Base-by-base conservation (phyloP, 1,140 invertebrate species). In the Drosophila ercepeae region DNA sequence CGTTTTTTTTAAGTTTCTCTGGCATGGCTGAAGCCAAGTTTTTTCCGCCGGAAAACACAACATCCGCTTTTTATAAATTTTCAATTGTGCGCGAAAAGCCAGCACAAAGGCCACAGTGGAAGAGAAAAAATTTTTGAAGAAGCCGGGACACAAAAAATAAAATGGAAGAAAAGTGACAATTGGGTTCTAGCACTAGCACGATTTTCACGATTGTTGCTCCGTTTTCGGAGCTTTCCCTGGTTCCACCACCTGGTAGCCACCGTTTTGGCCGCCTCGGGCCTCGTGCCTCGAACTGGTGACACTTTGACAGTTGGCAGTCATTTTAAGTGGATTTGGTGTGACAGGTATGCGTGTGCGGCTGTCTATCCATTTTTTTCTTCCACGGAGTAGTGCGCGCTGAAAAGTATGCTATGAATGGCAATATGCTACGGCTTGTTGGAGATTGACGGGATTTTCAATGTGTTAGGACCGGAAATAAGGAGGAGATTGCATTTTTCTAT, bases 1-100 rank as follows among this genome's bases (percentile, higher is more conserved):
- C 11, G 18, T 29, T 69, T 18, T 61, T 48, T 32, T 11, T 13
- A n/a, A 32, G 23, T 34, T 48, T 53, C 36, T 27, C 51, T 75
- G 29, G 44, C 29, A 63, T 58, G 60, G 45, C 73, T 64, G 51
- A 64, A 76, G 76, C 55, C 81, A 81, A 86, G 82, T 84, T 84
- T 86, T 81, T 84, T 84, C 61, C 81, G 61, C 61, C 81, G 81
- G 81, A 86, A 84, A 84, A 86, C 76, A 84, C 81, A 84, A 75
- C 72, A 76, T 84, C 81, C 81, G 81, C 50, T 82, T 74, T 74
- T 76, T 79, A 73, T 79, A 86, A 86, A 84, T 76, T 79, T 60
- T 84, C 81, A 84, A 84, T 84, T 76, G 75, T 68, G 76, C 67
- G 55, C 50, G 45, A 63, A 57, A 68, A 36, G 18, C 21, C 57